A percentile compares a stretch with the other conserved stretches of the same genome.
Evolutionary conservation across 2,113 vertebrate species (phyloP).

Genomic region (Callionymus lyra): DNA sequence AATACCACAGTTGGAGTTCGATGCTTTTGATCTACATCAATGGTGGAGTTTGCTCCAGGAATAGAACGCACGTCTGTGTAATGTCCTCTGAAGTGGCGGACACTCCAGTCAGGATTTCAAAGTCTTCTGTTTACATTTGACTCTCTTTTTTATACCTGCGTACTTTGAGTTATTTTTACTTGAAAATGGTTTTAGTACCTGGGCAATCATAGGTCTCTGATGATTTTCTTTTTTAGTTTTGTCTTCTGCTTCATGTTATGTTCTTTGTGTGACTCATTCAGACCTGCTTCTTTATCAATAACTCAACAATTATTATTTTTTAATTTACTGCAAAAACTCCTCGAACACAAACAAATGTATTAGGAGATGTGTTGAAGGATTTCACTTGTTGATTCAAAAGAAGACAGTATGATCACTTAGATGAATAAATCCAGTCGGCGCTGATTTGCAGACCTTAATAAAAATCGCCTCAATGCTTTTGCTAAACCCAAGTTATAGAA

Average conservation of each 20-base stretch:
- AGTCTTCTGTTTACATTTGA: conserved; percentile 17
- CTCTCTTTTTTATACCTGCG: conserved; percentile 4
- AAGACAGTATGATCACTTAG: too few species aligned
- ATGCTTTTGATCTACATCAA: too few species aligned
- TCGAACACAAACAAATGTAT: too few species aligned
- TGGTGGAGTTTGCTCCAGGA: too few species aligned
- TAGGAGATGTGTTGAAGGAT: background rate
- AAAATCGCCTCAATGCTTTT: too few species aligned
- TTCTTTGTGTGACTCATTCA: conserved; percentile 40
- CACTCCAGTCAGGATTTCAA: too few species aligned
- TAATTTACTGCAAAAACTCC: background rate
- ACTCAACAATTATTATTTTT: background rate
- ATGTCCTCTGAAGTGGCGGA: too few species aligned
- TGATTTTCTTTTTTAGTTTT: conserved; percentile 16
- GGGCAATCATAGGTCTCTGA: conserved; percentile 4
- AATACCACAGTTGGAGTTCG: too few species aligned
- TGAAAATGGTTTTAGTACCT: conserved; percentile 26
- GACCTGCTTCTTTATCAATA: conserved; percentile 19
- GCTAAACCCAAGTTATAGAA: too few species aligned
- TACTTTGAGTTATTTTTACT: conserved; percentile 13
- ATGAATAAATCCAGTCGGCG: too few species aligned
- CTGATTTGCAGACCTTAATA: too few species aligned
- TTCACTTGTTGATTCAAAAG: conserved; percentile 1
- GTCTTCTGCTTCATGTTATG: conserved; percentile 12
- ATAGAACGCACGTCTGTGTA: too few species aligned